These are phyloP conservation scores for Arge pagana DNA, from an alignment of 2,888 invertebrate genomes.

Conservation along the genomic window DNA sequence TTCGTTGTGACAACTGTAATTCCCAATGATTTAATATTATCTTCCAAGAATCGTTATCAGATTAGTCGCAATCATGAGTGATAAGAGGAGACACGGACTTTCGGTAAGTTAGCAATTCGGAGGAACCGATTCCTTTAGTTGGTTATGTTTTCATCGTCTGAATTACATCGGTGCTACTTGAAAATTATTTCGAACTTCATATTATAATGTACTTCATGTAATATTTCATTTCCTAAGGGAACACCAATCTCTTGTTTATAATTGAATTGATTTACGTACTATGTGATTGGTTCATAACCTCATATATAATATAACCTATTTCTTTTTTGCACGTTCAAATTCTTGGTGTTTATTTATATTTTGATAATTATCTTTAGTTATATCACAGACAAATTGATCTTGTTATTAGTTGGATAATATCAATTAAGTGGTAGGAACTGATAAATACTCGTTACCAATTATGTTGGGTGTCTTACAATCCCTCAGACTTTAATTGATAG, in stretches of 20 bases:
- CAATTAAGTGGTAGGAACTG: too few relatives aligned
- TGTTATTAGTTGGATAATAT: too few relatives aligned
- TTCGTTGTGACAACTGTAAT: too few relatives aligned
- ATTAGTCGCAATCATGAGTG: constrained; percentile 32
- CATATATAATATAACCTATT: too few relatives aligned
- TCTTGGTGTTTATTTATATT: too few relatives aligned
- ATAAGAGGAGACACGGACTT: constrained; percentile 41
- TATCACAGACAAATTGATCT: not conserved
- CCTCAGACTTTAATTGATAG: too few relatives aligned
- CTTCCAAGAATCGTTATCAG: constrained; percentile 12
- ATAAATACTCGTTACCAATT: too few relatives aligned
- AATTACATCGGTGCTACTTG: not conserved
- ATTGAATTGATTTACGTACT: not conserved
- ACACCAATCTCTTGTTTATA: not conserved
- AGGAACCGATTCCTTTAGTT: not conserved
- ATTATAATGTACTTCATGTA: not conserved
- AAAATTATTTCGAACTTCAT: too few relatives aligned
- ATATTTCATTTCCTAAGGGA: not conserved
- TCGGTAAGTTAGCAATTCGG: constrained; percentile 35
- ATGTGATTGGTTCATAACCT: too few relatives aligned
- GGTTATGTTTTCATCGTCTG: too few relatives aligned
- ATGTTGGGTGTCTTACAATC: too few relatives aligned
- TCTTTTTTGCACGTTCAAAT: too few relatives aligned
- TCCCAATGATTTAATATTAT: constrained; percentile 13
- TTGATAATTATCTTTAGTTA: not conserved